These are phyloP conservation scores for Temnothorax ravouxi DNA, from an alignment of 2,888 invertebrate species.

Conservation along the genomic window DNA sequence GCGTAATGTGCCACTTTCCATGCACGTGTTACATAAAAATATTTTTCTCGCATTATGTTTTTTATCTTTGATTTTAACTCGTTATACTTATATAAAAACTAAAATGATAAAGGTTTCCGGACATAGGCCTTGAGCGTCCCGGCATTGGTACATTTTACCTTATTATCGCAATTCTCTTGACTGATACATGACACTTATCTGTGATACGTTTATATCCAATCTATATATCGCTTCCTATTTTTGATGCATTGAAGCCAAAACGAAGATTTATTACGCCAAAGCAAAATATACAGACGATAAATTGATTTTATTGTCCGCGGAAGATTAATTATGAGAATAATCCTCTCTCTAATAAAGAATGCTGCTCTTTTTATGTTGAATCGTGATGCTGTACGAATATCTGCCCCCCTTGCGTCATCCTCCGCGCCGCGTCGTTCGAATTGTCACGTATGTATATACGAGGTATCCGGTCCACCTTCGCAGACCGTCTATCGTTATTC, in stretches of 20 bases:
- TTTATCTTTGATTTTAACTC: too few species aligned
- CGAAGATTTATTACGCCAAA: neutral
- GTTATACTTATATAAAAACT: too few species aligned
- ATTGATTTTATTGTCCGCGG: constrained; percentile 26
- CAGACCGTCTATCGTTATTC: neutral
- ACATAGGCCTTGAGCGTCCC: too few species aligned
- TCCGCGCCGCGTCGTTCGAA: neutral
- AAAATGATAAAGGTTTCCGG: too few species aligned
- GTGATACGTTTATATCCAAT: constrained; percentile 42
- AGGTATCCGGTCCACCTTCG: neutral
- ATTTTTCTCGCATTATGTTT: too few species aligned
- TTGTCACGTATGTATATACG: too few species aligned
- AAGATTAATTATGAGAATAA: neutral
- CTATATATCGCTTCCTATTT: constrained; percentile 31
- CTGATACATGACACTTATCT: constrained; percentile 38
- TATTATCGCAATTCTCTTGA: constrained; percentile 29
- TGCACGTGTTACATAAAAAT: too few species aligned
- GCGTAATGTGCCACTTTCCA: too few species aligned
- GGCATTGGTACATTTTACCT: too few species aligned
- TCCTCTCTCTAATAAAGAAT: constrained; percentile 3
- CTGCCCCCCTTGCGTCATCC: neutral
- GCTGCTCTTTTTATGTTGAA: constrained; percentile 16
- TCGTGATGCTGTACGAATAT: neutral
- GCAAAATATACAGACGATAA: neutral
- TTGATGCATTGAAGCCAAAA: constrained; percentile 9